Conservation (phyloP, 2,888 invertebrate genomes). For the Caradrina clavipalpis region DNA sequence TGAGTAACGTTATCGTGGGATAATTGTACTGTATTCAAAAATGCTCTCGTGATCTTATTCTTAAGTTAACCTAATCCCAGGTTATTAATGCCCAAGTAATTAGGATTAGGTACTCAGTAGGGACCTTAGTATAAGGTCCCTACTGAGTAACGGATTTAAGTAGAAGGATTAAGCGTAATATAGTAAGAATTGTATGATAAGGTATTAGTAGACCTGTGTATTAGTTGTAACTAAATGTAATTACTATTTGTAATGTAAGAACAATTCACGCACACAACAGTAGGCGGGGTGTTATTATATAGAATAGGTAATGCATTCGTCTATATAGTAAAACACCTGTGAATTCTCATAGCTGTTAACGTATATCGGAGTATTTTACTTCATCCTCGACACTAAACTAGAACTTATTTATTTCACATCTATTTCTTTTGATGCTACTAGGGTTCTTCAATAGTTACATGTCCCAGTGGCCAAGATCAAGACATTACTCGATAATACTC, state of each 20-base stretch:
- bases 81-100: slow-evolving; percentile 1
- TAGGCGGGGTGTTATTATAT: neutral
- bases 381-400: neutral
- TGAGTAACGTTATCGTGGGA: neutral
- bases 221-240: neutral
- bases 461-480: slow-evolving; percentile 53
- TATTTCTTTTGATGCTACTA: slow-evolving; percentile 31
- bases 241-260: slow-evolving; percentile 11
- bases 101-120: too few relatives aligned
- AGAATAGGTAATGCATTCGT: slow-evolving; percentile 12
- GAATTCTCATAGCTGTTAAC: slow-evolving; percentile 1
- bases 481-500: slow-evolving; percentile 42
- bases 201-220: neutral
- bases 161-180: neutral
- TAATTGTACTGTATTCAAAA: neutral
- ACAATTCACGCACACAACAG: neutral
- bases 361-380: neutral
- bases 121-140: too few relatives aligned
- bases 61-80: neutral
- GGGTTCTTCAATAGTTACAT: slow-evolving; percentile 32
- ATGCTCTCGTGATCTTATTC: neutral
- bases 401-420: neutral
- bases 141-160: too few relatives aligned
- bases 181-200: neutral
- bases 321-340: neutral